phyloP scores from a whole-genome alignment of 2,113 vertebrate species.

The Sander lucioperca region DNA sequence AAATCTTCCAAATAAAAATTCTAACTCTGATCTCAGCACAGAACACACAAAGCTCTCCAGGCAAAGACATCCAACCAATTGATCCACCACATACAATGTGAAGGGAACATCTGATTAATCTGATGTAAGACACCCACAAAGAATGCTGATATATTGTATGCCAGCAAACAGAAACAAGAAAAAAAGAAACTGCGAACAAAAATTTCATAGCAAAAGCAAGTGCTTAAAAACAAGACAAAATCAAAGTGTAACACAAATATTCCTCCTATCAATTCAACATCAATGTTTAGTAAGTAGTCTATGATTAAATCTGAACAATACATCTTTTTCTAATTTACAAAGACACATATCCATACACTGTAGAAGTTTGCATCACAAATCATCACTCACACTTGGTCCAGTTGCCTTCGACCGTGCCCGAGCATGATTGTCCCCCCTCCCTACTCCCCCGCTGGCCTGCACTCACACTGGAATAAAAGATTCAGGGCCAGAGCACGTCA shows the following conservation, averaged over 20 bases:
- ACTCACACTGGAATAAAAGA: too few relatives aligned
- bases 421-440: too few relatives aligned
- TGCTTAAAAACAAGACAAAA: neutral
- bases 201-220: neutral
- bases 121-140: neutral
- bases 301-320: too few relatives aligned
- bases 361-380: too few relatives aligned
- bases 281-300: neutral
- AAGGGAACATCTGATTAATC: neutral
- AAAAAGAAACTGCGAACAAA: neutral
- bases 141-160: slow-evolving; percentile 10
- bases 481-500: too few relatives aligned
- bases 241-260: neutral
- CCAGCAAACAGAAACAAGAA: slow-evolving; percentile 10
- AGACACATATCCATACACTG: too few relatives aligned
- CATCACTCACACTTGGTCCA: too few relatives aligned
- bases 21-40: slow-evolving; percentile 4
- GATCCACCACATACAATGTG: neutral
- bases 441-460: too few relatives aligned
- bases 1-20: neutral
- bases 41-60: neutral
- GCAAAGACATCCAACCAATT: neutral
- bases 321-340: too few relatives aligned
- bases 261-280: neutral
- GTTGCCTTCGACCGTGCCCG: too few relatives aligned